These are phyloP conservation scores for Chirona hameri DNA, from an alignment of 2,888 invertebrate species.

Conservation along the genomic window DNA sequence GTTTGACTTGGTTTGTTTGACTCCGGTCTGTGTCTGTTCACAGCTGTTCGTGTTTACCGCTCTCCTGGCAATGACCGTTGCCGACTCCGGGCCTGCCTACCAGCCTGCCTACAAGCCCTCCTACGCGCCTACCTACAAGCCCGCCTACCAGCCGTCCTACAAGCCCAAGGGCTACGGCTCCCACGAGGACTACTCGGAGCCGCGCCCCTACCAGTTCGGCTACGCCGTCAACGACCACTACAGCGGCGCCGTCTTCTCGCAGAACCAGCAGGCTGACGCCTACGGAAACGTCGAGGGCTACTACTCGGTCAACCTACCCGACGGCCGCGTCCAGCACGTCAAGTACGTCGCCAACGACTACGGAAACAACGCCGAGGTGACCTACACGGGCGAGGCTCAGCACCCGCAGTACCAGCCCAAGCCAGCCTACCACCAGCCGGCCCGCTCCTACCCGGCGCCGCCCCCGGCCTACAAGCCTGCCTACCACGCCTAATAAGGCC, in stretches of 20 bases:
- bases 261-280: slow-evolving; percentile 34
- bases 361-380: slow-evolving; percentile 37
- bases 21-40: too few species aligned
- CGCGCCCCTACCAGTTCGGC: slow-evolving; percentile 33
- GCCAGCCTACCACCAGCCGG: slow-evolving; percentile 30
- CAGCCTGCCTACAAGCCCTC: too few species aligned
- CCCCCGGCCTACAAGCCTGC: slow-evolving; percentile 32
- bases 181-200: slow-evolving; percentile 29
- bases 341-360: slow-evolving; percentile 37
- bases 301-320: slow-evolving; percentile 38
- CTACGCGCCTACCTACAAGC: not conserved
- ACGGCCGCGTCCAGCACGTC: slow-evolving; percentile 38
- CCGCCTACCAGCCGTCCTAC: slow-evolving; percentile 6
- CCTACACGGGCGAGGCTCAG: slow-evolving; percentile 38
- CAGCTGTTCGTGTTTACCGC: not conserved
- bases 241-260: slow-evolving; percentile 35
- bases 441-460: slow-evolving; percentile 28
- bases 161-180: not conserved
- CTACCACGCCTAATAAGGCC: not conserved
- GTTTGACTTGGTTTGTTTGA: too few species aligned
- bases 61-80: not conserved
- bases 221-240: slow-evolving; percentile 36
- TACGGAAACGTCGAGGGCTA: slow-evolving; percentile 38
- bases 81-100: not conserved
- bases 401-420: slow-evolving; percentile 35